phyloP scores from a whole-genome alignment of 2,888 invertebrate species.

The Rotaria sp. region DNA sequence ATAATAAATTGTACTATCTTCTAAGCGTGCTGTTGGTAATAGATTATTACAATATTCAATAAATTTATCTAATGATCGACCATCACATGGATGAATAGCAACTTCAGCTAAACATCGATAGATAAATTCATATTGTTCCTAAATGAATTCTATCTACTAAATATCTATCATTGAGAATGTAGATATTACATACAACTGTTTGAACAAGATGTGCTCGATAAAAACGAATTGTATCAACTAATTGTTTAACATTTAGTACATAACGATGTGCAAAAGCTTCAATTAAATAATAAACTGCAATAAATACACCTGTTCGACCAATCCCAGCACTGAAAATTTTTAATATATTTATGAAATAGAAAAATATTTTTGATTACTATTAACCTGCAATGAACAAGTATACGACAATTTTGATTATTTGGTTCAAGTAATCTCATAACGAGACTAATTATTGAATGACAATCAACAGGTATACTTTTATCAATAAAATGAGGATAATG shows the following conservation, averaged over 20 bases:
- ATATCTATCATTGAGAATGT: background rate
- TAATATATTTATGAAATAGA: background rate
- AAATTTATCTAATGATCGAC: background rate
- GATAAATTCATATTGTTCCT: slow-evolving; percentile 1
- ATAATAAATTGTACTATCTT: background rate
- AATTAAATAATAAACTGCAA: slow-evolving; percentile 36
- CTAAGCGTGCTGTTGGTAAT: background rate
- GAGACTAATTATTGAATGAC: slow-evolving; percentile 33
- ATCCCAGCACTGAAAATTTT: slow-evolving; percentile 32
- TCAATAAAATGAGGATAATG: slow-evolving; percentile 36
- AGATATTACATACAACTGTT: background rate
- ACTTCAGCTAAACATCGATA: slow-evolving; percentile 1
- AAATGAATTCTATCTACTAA: background rate
- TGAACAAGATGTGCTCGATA: background rate
- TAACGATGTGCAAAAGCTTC: background rate
- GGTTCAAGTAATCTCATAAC: background rate
- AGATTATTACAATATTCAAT: background rate
- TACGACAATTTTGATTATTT: background rate
- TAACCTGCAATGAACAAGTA: slow-evolving; percentile 40
- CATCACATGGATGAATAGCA: background rate
- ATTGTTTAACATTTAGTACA: background rate
- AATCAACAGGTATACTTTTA: slow-evolving; percentile 32
- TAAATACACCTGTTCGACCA: slow-evolving; percentile 38
- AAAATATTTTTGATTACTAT: background rate
- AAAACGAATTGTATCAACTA: background rate